These are phyloP conservation scores for Cataglyphis cursor DNA, from an alignment of 2,888 invertebrate species.

Conservation along the genomic window DNA sequence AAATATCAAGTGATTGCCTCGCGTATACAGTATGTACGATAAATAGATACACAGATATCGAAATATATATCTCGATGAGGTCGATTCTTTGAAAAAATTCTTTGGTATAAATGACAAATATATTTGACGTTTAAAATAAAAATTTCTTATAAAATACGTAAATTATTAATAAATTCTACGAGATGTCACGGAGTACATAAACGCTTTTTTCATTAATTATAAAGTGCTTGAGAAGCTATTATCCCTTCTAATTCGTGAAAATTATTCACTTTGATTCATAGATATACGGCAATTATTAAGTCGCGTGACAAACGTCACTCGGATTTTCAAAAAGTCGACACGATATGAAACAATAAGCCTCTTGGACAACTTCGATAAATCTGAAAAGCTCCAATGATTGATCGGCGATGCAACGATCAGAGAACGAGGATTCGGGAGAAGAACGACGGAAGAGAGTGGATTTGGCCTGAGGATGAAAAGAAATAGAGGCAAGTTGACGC, in stretches of 20 bases:
- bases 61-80: not conserved
- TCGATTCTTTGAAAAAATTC: conserved; percentile 2
- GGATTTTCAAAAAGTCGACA: not conserved
- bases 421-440: not conserved
- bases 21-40: not conserved
- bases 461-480: conserved; percentile 58
- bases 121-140: conserved; percentile 2
- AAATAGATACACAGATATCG: conserved; percentile 22
- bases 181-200: not conserved
- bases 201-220: conserved; percentile 17
- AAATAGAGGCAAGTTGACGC: conserved; percentile 69
- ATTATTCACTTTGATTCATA: not conserved
- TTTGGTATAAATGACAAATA: not conserved
- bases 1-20: not conserved
- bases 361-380: conserved; percentile 67
- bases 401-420: conserved; percentile 41
- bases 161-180: not conserved
- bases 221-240: not conserved
- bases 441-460: conserved; percentile 12
- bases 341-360: conserved; percentile 64
- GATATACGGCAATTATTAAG: not conserved
- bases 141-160: not conserved
- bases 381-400: conserved; percentile 50
- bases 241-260: not conserved
- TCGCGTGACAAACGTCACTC: not conserved